Conservation (phyloP, 2,797 vertebrate genomes). For the Columba guinea region DNA sequence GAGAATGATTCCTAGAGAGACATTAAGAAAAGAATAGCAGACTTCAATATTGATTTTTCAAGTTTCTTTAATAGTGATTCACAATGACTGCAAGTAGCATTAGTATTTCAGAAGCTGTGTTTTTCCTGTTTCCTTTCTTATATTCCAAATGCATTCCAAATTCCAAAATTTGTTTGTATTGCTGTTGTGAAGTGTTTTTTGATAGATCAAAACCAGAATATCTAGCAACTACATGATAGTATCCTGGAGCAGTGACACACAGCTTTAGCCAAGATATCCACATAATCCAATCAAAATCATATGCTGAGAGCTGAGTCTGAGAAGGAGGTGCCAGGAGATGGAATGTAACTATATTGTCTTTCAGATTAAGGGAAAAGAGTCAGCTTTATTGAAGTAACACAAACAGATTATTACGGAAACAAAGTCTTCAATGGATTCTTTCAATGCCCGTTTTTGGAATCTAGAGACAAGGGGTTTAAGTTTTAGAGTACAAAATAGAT, state of each 20-base stretch:
- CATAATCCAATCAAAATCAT: background rate
- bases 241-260: background rate
- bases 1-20: background rate
- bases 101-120: background rate
- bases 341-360: background rate
- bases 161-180: background rate
- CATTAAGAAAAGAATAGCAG: background rate
- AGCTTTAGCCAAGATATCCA: background rate
- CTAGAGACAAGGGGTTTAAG: background rate
- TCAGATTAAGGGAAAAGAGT: background rate
- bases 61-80: background rate
- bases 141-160: background rate
- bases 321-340: background rate
- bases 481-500: background rate
- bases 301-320: background rate
- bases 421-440: background rate
- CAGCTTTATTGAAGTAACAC: background rate
- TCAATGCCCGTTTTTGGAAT: background rate
- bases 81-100: background rate
- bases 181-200: background rate
- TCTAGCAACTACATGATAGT: background rate
- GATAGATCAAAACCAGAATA: background rate
- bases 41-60: background rate
- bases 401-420: background rate
- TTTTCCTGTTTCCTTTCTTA: background rate